A percentile compares a stretch with the other conserved stretches of the same genome.
Evolutionary conservation across 2,888 invertebrate genomes (phyloP).

Genomic region (Shargacucullia verbasci): DNA sequence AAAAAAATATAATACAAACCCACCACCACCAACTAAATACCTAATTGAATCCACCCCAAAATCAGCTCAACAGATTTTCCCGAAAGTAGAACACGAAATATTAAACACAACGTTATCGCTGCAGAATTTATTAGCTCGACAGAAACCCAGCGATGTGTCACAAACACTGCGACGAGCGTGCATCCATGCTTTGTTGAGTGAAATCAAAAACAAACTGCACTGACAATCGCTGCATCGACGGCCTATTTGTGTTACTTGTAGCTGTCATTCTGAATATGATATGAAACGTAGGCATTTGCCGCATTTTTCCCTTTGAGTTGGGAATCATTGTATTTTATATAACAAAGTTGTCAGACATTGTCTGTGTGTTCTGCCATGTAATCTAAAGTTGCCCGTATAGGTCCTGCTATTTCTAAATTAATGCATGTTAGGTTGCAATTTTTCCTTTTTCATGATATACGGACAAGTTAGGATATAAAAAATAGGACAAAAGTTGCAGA

Average conservation of each 20-base stretch:
- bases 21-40: too few relatives aligned
- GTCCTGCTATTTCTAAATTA: too few relatives aligned
- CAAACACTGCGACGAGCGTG: slow-evolving; percentile 72
- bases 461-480: too few relatives aligned
- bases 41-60: neutral
- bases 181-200: slow-evolving; percentile 76
- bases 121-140: slow-evolving; percentile 56
- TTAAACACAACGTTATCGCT: slow-evolving; percentile 35
- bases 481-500: too few relatives aligned
- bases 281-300: slow-evolving; percentile 15
- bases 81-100: slow-evolving; percentile 19
- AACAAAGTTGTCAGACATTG: slow-evolving; percentile 22
- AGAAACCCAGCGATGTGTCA: slow-evolving; percentile 71
- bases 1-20: too few relatives aligned
- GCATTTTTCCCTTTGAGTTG: slow-evolving; percentile 44
- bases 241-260: slow-evolving; percentile 49
- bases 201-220: slow-evolving; percentile 79
- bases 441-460: too few relatives aligned
- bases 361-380: slow-evolving; percentile 2
- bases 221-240: slow-evolving; percentile 64
- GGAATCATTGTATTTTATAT: slow-evolving; percentile 31
- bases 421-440: too few relatives aligned
- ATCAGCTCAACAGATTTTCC: neutral
- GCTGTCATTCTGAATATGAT: slow-evolving; percentile 45
- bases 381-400: slow-evolving; percentile 7